phyloP scores from a whole-genome alignment of 2,888 invertebrate species.

The Chydorus sphaericus region DNA sequence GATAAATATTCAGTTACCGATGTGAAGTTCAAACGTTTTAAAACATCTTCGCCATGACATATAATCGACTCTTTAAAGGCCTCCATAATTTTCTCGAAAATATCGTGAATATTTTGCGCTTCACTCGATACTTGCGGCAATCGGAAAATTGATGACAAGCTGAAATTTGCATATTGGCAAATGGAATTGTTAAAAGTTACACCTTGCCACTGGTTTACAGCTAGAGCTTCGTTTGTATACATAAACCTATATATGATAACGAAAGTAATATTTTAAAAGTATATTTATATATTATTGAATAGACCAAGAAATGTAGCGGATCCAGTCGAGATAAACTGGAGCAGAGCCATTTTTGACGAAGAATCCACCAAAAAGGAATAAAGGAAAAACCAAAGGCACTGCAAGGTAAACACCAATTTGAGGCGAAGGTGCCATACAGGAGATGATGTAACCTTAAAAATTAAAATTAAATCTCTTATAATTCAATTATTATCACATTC shows the following conservation, averaged over 20 bases:
- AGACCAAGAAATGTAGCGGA: slow-evolving; percentile 82
- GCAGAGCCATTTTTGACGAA: slow-evolving; percentile 84
- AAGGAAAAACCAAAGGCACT: slow-evolving; percentile 82
- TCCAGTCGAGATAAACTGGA: slow-evolving; percentile 68
- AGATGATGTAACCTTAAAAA: slow-evolving; percentile 67
- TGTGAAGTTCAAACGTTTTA: slow-evolving; percentile 61
- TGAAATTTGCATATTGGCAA: slow-evolving; percentile 25
- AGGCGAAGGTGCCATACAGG: slow-evolving; percentile 64
- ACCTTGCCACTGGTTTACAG: slow-evolving; percentile 77
- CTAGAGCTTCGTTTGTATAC: slow-evolving; percentile 77
- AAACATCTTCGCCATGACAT: slow-evolving; percentile 57
- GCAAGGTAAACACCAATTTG: slow-evolving; percentile 81
- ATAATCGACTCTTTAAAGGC: too few species aligned
- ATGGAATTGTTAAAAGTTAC: slow-evolving; percentile 48
- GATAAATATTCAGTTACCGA: too few species aligned
- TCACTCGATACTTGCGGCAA: too few species aligned
- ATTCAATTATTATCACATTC: too few species aligned
- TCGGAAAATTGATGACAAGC: too few species aligned
- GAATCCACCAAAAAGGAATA: slow-evolving; percentile 89
- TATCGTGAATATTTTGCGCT: too few species aligned
- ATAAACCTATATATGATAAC: too few species aligned
- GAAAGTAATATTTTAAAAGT: too few species aligned
- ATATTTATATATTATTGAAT: too few species aligned
- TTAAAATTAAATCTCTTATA: slow-evolving; percentile 13
- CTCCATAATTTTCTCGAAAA: too few species aligned